These are phyloP conservation scores for Hapalemur alaotrensis DNA, from an alignment of 2,797 vertebrate species.

Conservation along the genomic window DNA sequence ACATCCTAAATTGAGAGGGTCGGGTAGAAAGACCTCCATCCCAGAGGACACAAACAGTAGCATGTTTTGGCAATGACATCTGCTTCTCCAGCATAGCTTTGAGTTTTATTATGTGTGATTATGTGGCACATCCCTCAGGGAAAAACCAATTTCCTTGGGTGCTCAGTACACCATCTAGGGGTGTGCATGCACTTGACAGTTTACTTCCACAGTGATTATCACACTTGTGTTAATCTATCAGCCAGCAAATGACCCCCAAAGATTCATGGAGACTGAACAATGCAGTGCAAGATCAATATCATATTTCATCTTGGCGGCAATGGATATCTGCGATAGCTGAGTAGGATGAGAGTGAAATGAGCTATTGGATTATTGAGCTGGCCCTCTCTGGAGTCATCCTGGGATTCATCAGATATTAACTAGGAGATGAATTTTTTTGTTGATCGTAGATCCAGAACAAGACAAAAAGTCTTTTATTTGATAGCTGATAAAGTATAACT, in stretches of 20 bases:
- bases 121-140: neutral
- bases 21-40: neutral
- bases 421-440: constrained; percentile 37
- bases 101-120: constrained; percentile 10
- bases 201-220: constrained; percentile 64
- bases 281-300: constrained; percentile 57
- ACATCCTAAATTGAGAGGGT: neutral
- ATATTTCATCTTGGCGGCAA: constrained; percentile 63
- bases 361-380: constrained; percentile 59
- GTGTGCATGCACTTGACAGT: neutral
- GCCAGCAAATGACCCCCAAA: constrained; percentile 44
- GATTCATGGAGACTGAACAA: constrained; percentile 44
- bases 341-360: constrained; percentile 58
- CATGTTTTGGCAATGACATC: neutral
- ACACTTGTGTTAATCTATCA: constrained; percentile 62
- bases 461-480: constrained; percentile 52
- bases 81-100: neutral
- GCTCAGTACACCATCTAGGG: neutral
- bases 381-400: constrained; percentile 10
- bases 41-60: neutral
- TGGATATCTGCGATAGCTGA: constrained; percentile 34
- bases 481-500: constrained; percentile 41
- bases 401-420: constrained; percentile 59
- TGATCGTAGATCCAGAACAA: constrained; percentile 17
- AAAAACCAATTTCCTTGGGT: constrained; percentile 17